A percentile compares a stretch with the other conserved stretches of the same genome.
Conservation (phyloP, 1,140 invertebrate genomes). For the Psilanteris sp. region DNA sequence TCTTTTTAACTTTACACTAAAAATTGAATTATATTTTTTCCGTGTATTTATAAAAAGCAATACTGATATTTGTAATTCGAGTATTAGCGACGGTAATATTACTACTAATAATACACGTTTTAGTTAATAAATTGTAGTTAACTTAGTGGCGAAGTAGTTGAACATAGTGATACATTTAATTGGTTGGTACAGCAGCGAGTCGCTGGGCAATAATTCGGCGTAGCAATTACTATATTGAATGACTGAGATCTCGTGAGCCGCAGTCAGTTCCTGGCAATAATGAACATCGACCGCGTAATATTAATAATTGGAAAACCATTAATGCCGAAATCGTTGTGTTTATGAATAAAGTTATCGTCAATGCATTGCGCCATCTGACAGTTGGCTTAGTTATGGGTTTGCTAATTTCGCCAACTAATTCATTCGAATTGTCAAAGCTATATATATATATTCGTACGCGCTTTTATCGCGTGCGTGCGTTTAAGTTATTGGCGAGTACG, state of each 20-base stretch:
- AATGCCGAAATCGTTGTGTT: constrained; percentile 2
- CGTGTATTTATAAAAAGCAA: too few relatives aligned
- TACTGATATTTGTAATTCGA: too few relatives aligned
- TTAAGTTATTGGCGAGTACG: constrained; percentile 27
- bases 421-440: constrained; percentile 30
- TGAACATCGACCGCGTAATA: constrained; percentile 9
- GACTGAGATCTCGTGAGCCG: constrained; percentile 10
- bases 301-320: constrained; percentile 46
- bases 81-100: too few relatives aligned
- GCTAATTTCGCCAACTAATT: constrained; percentile 22
- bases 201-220: constrained; percentile 16
- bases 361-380: constrained; percentile 2
- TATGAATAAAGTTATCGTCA: constrained; percentile 20
- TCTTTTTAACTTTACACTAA: too few relatives aligned
- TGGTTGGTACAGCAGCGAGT: constrained; percentile 1
- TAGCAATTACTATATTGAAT: constrained; percentile 38
- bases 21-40: too few relatives aligned
- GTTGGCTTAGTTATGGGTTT: neutral
- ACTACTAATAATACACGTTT: too few relatives aligned
- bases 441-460: too few relatives aligned
- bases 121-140: constrained; percentile 2
- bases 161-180: constrained; percentile 20
- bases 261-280: constrained; percentile 12
- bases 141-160: neutral
- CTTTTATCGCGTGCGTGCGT: constrained; percentile 21